Evolutionary conservation across 2,113 vertebrate species (phyloP).

Genomic region (Salvelinus alpinus): DNA sequence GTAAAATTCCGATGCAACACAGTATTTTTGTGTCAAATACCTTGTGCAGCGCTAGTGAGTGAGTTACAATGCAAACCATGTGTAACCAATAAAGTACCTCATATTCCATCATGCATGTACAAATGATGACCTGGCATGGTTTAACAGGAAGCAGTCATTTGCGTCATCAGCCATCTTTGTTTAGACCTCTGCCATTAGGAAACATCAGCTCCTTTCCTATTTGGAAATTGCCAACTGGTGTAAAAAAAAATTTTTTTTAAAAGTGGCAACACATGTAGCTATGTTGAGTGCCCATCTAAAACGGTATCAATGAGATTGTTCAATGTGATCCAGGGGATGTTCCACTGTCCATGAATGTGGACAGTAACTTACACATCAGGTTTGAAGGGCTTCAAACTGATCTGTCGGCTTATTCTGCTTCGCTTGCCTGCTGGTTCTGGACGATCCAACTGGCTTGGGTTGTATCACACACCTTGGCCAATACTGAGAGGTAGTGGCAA

Average conservation of each 20-base stretch:
- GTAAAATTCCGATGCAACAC: constrained; percentile 16
- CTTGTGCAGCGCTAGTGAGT: background rate
- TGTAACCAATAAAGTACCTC: constrained; percentile 22
- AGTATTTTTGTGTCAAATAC: constrained; percentile 5
- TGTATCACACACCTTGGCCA: constrained; percentile 14
- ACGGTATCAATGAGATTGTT: constrained; percentile 29
- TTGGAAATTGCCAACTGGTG: background rate
- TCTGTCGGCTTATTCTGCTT: background rate
- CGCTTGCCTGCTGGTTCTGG: background rate
- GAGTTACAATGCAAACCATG: background rate
- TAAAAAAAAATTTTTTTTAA: background rate
- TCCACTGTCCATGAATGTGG: constrained; percentile 5
- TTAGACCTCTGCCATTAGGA: too few species aligned
- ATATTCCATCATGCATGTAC: too few species aligned
- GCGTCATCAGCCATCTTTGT: too few species aligned
- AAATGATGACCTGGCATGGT: too few species aligned
- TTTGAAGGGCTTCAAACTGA: constrained; percentile 20
- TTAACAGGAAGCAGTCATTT: too few species aligned
- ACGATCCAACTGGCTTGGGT: background rate
- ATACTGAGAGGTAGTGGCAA: constrained; percentile 36
- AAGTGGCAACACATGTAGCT: background rate
- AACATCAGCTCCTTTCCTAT: too few species aligned
- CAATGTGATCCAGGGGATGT: constrained; percentile 24
- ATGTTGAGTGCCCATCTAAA: constrained; percentile 24
- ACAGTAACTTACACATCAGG: constrained; percentile 1